Percentiles rank a stretch among this genome's conserved stretches.
Conservation (phyloP, 2,797 vertebrate genomes). For the Aphelocoma californica region DNA sequence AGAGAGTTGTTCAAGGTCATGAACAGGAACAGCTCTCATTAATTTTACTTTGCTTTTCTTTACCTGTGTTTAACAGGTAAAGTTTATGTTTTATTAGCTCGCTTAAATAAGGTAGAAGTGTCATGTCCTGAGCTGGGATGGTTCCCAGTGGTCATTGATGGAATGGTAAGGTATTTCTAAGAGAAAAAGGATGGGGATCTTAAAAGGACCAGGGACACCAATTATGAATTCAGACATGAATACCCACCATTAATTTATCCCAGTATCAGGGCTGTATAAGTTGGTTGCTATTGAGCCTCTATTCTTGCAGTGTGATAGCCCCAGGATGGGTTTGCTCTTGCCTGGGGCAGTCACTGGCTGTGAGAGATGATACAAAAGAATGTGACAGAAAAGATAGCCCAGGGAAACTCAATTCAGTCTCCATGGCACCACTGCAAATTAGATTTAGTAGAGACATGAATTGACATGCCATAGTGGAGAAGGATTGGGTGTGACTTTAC, state of each 20-base stretch:
- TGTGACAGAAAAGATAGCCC: neutral
- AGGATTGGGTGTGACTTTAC: neutral
- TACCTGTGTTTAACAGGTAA: neutral
- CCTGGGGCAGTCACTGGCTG: neutral
- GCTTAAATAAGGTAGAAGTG: neutral
- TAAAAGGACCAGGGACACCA: neutral
- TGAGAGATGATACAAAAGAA: neutral
- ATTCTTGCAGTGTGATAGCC: neutral
- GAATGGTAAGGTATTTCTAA: neutral
- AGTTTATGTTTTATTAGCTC: neutral
- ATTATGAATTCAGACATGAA: neutral
- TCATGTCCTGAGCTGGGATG: neutral
- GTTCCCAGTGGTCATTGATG: neutral
- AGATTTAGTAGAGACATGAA: neutral
- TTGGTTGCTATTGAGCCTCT: fast-evolving
- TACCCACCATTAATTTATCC: neutral
- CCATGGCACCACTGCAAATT: neutral
- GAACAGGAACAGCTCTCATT: neutral
- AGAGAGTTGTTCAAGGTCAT: neutral
- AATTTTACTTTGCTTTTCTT: neutral
- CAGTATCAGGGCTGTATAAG: neutral
- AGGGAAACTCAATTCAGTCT: neutral
- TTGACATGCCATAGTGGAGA: neutral
- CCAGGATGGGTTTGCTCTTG: neutral
- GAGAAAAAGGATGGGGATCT: neutral